Evolutionary conservation across 2,113 vertebrate species (phyloP).

Genomic region (Sapayoa aenigma): DNA sequence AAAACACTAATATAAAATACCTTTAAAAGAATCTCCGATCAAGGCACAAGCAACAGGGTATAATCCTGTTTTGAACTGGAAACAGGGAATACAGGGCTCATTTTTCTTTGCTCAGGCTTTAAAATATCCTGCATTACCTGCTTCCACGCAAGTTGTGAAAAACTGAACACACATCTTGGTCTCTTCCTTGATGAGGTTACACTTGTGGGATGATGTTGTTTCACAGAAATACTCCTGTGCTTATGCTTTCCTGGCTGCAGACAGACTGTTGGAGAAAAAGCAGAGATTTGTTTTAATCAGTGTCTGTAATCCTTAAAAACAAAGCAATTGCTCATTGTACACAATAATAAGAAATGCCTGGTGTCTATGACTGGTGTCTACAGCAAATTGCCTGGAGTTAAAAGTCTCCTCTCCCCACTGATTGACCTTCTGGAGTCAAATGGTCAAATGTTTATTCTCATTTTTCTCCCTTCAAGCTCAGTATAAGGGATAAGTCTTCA

Average conservation of each 20-base stretch:
- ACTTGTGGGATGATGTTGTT: background rate
- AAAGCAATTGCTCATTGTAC: background rate
- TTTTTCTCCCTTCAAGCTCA: background rate
- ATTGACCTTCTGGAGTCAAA: background rate
- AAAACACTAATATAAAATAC: conserved; percentile 59
- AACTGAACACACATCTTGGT: background rate
- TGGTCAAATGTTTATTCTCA: background rate
- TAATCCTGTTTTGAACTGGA: conserved; percentile 69
- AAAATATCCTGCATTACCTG: background rate
- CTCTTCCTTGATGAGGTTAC: background rate
- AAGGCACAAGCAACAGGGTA: conserved; percentile 50
- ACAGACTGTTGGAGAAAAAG: background rate
- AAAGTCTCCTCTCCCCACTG: background rate
- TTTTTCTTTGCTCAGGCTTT: background rate
- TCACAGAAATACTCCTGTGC: background rate
- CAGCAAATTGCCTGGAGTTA: background rate
- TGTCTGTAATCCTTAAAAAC: background rate
- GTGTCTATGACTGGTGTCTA: background rate
- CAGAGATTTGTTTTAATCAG: background rate
- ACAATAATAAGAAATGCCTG: background rate
- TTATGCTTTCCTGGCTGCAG: background rate
- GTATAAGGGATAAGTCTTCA: background rate
- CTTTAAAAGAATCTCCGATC: conserved; percentile 33
- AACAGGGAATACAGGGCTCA: background rate
- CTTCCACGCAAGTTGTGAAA: background rate